phyloP scores from a whole-genome alignment of 1,140 invertebrate species.

The Euura lappo region DNA sequence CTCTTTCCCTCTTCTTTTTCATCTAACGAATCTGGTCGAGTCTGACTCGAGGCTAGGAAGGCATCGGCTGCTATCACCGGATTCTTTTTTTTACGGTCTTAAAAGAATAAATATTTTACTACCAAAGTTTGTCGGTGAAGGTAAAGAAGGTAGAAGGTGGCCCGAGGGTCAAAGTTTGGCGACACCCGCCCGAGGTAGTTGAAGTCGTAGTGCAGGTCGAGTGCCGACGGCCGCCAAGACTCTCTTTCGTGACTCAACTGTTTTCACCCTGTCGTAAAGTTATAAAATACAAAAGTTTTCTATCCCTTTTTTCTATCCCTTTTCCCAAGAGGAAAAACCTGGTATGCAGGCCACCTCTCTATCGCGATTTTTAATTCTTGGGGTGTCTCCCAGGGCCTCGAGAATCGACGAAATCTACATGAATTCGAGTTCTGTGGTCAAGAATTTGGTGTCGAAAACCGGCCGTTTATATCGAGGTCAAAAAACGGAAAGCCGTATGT shows the following conservation, averaged over 20 bases:
- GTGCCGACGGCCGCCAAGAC: not conserved
- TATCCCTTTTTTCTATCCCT: not conserved
- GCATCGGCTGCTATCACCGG: not conserved
- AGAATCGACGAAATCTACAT: too few relatives aligned
- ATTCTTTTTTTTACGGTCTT: not conserved
- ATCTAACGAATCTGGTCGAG: too few relatives aligned
- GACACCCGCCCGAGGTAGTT: not conserved
- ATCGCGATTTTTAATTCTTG: not conserved
- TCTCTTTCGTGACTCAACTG: conserved; percentile 6
- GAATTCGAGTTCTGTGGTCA: too few relatives aligned
- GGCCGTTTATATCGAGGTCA: too few relatives aligned
- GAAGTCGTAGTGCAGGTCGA: not conserved
- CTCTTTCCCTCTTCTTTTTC: too few relatives aligned
- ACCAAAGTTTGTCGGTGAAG: not conserved
- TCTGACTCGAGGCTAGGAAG: too few relatives aligned
- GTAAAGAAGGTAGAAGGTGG: not conserved
- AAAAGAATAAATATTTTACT: conserved; percentile 3
- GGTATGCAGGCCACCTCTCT: conserved; percentile 1
- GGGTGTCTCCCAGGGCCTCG: too few relatives aligned
- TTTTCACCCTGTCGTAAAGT: conserved; percentile 15
- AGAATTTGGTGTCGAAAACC: too few relatives aligned
- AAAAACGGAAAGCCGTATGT: too few relatives aligned
- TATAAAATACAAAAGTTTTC: conserved; percentile 11
- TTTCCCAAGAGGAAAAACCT: not conserved
- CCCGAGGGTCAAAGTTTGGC: conserved; percentile 1